A percentile compares a stretch with the other conserved stretches of the same genome.
Evolutionary conservation across 2,113 vertebrate species (phyloP).

Genomic region (Tichodroma muraria): DNA sequence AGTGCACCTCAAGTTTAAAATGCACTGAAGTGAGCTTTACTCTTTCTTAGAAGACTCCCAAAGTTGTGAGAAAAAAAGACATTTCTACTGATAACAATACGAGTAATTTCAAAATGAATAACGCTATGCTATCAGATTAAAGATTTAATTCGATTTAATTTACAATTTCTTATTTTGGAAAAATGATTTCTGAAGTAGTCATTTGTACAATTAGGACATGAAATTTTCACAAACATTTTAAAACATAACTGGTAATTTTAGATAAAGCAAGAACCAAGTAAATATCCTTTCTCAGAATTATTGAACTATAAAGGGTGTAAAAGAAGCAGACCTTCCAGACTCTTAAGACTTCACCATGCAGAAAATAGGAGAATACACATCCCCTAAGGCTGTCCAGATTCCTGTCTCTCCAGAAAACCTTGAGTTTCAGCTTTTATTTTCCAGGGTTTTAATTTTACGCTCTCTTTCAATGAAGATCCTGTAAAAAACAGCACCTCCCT

Average conservation of each 20-base stretch:
- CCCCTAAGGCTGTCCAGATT: background rate
- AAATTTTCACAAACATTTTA: background rate
- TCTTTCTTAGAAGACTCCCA: background rate
- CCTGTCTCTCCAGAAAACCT: background rate
- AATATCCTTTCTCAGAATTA: background rate
- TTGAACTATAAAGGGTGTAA: background rate
- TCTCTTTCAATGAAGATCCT: background rate
- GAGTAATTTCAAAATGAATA: background rate
- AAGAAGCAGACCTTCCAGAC: background rate
- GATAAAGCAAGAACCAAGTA: background rate
- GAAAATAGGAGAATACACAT: background rate
- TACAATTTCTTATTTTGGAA: background rate
- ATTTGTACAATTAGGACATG: background rate
- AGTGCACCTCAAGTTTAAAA: background rate
- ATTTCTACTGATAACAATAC: background rate
- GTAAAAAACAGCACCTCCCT: background rate
- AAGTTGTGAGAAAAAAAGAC: background rate
- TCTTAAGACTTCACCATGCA: background rate
- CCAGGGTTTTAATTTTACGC: background rate
- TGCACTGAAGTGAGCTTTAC: background rate
- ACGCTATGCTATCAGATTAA: background rate
- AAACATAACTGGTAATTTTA: background rate
- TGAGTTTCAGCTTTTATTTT: background rate
- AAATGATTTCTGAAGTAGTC: background rate
- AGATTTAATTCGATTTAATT: background rate